Base-by-base conservation (phyloP, 2,888 invertebrate genomes). In the Nasonia oneida region DNA sequence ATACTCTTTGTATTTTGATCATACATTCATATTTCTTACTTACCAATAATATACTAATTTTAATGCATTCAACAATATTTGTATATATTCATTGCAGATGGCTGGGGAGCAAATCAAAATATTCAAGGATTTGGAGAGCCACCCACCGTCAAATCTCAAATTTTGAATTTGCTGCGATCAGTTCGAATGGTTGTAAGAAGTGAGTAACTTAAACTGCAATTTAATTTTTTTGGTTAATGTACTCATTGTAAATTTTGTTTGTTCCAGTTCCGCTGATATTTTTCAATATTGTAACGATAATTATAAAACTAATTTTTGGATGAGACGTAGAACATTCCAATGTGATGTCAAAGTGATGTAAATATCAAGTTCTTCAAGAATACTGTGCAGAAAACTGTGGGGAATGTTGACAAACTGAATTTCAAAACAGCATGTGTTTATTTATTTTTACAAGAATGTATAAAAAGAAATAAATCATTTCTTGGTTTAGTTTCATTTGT, bases 151-250 rank as follows among this genome's bases (percentile, higher is more conserved):
- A 99, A 98, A 94, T 96, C 96, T 81, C 99, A 99, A 94, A 94
- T 98, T 79, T 94, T 99, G 88, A 98, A 98, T 94, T 95, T 99
- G 84, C 96, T 99, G 53, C 95, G 98, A 91, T 99, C 99, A 2
- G 98, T 99, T 88, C 95, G 99, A 91, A 99, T 99, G 85, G 99
- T 99, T n/a, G 98, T 98, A 91, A 96, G 98, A 95, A 98, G 99
- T 99, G 95, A 96, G 96, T 95, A 89, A 42, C 64, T 67, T 76
- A 18, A 70, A 76, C 6, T 81, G 3, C n/a, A 83, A 57, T 57
- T 78, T 77, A 15, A 67, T 37, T 42, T 47, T 37, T 50, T 67
- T 14, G 3, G n/a, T n/a, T 64, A 47, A 18, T 10, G 29, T 57
- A 71, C 29, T 76, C n/a, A n/a, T 87, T 87, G 83, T 87, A 87